A percentile compares a stretch with the other conserved stretches of the same genome.
Evolutionary conservation across 2,797 vertebrate genomes (phyloP).

Genomic region (Gobionotothen gibberifrons): DNA sequence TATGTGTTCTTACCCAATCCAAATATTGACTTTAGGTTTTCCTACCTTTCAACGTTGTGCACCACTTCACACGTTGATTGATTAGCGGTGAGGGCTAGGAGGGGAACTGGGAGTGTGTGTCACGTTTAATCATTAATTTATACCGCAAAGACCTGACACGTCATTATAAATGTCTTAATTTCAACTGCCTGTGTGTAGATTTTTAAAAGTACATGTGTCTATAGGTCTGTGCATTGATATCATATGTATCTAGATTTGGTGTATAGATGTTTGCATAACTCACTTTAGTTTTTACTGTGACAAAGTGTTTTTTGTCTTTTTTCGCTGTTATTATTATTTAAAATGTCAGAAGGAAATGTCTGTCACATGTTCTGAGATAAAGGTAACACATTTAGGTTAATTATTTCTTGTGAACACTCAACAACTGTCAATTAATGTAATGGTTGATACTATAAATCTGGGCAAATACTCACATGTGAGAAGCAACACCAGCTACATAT

Average conservation of each 20-base stretch:
- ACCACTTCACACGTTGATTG: conserved; percentile 61
- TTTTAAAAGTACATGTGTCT: not conserved
- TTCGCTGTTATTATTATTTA: not conserved
- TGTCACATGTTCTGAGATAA: not conserved
- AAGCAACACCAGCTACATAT: not conserved
- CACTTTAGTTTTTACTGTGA: not conserved
- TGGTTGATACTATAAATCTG: not conserved
- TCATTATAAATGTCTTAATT: conserved; percentile 35
- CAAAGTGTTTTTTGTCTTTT: not conserved
- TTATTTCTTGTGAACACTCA: not conserved
- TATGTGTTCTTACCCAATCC: conserved; percentile 60
- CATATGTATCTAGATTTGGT: not conserved
- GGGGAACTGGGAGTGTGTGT: conserved; percentile 54
- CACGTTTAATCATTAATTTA: conserved; percentile 58
- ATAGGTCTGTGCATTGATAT: not conserved
- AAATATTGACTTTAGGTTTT: conserved; percentile 77
- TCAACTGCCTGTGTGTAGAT: not conserved
- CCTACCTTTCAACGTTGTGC: conserved; percentile 48
- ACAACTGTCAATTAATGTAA: not conserved
- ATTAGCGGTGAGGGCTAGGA: conserved; percentile 53
- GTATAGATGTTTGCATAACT: not conserved
- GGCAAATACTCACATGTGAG: not conserved
- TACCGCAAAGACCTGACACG: conserved; percentile 40
- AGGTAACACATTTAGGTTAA: not conserved
- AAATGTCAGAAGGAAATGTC: not conserved